These are phyloP conservation scores for Pantherophis vulpinus DNA, from an alignment of 2,797 vertebrate genomes.

Conservation along the genomic window DNA sequence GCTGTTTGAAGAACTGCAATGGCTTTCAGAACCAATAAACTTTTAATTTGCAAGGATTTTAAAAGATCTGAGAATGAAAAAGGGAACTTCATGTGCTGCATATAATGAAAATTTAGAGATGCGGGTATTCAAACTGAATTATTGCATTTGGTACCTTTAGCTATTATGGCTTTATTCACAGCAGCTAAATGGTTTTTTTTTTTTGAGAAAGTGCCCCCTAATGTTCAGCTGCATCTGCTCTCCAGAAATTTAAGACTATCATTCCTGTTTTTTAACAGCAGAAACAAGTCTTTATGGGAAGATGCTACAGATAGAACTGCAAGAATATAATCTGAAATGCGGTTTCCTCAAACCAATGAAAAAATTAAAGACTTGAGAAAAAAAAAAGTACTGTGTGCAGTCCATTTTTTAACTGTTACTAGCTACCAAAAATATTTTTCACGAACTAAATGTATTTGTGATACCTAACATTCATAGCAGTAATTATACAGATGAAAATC, in stretches of 20 bases:
- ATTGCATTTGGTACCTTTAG: not conserved
- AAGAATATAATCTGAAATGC: not conserved
- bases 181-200: not conserved
- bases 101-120: not conserved
- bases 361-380: not conserved
- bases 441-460: slow-evolving; percentile 29
- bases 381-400: not conserved
- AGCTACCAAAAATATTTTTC: slow-evolving; percentile 12
- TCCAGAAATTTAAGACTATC: not conserved
- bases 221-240: not conserved
- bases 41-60: not conserved
- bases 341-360: not conserved
- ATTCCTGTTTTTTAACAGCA: not conserved
- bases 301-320: not conserved
- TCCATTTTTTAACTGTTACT: slow-evolving; percentile 7
- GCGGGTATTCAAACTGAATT: not conserved
- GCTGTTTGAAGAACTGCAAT: not conserved
- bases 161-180: not conserved
- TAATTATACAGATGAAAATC: slow-evolving; percentile 31
- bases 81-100: not conserved
- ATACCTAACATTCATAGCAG: slow-evolving; percentile 20
- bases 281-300: not conserved
- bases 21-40: not conserved
- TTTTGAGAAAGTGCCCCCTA: not conserved
- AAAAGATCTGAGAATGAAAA: not conserved